Base-by-base conservation (phyloP, 23 tunicate genomes). In the Ciona savignyi region DNA sequence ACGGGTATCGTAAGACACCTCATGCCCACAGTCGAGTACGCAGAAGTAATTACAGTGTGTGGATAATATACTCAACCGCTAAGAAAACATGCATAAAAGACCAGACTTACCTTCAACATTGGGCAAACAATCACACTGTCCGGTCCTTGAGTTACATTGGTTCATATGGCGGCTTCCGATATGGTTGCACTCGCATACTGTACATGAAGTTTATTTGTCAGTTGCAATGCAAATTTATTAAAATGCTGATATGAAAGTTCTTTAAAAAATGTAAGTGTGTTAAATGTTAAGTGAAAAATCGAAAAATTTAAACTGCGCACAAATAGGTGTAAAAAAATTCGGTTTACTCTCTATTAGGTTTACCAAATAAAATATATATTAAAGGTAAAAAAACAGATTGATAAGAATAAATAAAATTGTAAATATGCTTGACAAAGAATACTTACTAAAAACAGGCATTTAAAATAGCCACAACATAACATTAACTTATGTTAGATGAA, bases 41-140 rank as follows among this genome's bases (percentile, higher is more conserved):
- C n/a, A n/a, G n/a, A n/a, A n/a, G n/a, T n/a, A n/a, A n/a, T n/a
- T n/a, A n/a, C n/a, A n/a, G n/a, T n/a, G n/a, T n/a, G n/a, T n/a
- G n/a, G n/a, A n/a, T n/a, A n/a, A n/a, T n/a, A n/a, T n/a, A n/a
- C n/a, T n/a, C n/a, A n/a, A n/a, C n/a, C n/a, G n/a, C n/a, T n/a
- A n/a, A n/a, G n/a, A n/a, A n/a, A n/a, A n/a, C n/a, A n/a, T n/a
- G n/a, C n/a, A n/a, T n/a, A n/a, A n/a, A n/a, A n/a, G n/a, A n/a
- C n/a, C 29, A 42, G 11, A 42, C 90, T 72, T 61, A 91, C 97
- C 97, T 65, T 56, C 73, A 3, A 91, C 97, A 66, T 77, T 77
- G 34, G 97, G 97, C 33, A 80, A 74, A 33, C 97, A 91, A 30
- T 66, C 49, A 70, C 97, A 91, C 24, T 78, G 73, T 66, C 97